phyloP scores from a whole-genome alignment of 2,113 vertebrate genomes.

The Turnix velox region DNA sequence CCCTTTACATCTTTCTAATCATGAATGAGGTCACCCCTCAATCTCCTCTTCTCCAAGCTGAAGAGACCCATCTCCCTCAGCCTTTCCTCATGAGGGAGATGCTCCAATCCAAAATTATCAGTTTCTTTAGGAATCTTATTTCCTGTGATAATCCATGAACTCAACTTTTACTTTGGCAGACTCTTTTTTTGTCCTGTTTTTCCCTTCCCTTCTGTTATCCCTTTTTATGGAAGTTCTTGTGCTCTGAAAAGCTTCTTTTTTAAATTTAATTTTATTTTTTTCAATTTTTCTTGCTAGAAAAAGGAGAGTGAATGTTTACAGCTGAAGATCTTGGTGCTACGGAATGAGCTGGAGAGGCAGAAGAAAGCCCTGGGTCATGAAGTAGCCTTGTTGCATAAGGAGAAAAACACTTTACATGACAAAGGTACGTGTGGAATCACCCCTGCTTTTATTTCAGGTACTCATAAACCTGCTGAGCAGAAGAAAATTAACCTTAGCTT shows the following conservation, averaged over 20 bases:
- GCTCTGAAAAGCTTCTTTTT: background rate
- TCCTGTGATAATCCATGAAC: background rate
- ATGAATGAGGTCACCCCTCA: no score
- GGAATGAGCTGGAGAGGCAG: slow-evolving; percentile 90
- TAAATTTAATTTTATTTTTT: no score
- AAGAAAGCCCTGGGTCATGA: slow-evolving; percentile 86
- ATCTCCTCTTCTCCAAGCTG: background rate
- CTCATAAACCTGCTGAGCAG: no score
- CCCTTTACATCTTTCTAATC: no score
- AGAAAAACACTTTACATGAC: slow-evolving; percentile 77
- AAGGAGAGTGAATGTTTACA: slow-evolving; percentile 94
- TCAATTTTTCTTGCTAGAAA: slow-evolving; percentile 74
- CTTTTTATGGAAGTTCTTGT: background rate
- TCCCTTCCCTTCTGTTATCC: background rate
- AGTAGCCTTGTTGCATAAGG: slow-evolving; percentile 83
- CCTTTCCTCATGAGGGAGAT: no score
- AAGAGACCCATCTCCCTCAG: no score
- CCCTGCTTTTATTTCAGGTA: background rate
- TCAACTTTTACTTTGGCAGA: background rate
- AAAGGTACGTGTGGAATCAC: slow-evolving; percentile 75
- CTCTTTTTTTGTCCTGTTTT: background rate
- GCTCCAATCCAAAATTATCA: background rate
- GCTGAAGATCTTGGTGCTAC: slow-evolving; percentile 89
- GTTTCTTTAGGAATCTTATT: background rate
- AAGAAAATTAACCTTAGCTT: background rate